A percentile compares a stretch with the other conserved stretches of the same genome.
These are phyloP conservation scores for Laticauda colubrina DNA, from an alignment of 2,113 vertebrate genomes.

Conservation along the genomic window DNA sequence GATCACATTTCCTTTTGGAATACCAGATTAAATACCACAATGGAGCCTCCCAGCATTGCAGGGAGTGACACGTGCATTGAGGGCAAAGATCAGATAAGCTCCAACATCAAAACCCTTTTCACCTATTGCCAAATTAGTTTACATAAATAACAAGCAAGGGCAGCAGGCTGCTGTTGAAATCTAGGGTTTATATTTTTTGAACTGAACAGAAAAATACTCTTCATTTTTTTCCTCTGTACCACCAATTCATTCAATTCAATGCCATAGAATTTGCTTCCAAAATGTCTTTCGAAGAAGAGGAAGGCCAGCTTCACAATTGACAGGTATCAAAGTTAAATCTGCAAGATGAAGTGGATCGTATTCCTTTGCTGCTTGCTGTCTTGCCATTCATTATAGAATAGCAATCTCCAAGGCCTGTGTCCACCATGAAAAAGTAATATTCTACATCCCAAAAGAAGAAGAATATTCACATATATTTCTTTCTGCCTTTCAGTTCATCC, in stretches of 20 bases:
- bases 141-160: conserved; percentile 42
- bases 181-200: not conserved
- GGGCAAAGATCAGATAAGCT: conserved; percentile 61
- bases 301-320: too few relatives aligned
- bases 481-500: conserved; percentile 12
- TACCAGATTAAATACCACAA: conserved; percentile 54
- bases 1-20: conserved; percentile 61
- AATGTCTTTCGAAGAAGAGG: not conserved
- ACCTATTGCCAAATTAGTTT: conserved; percentile 38
- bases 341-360: not conserved
- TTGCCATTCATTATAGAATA: not conserved
- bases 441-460: not conserved
- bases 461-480: not conserved
- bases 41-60: conserved; percentile 49
- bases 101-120: conserved; percentile 45
- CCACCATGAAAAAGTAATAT: not conserved
- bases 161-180: conserved; percentile 32
- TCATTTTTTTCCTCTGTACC: not conserved
- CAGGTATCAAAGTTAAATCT: not conserved
- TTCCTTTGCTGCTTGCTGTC: not conserved
- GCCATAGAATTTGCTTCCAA: not conserved
- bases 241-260: not conserved
- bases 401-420: too few relatives aligned
- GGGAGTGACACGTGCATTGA: conserved; percentile 37
- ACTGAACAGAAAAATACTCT: not conserved